Percentiles rank a stretch among this genome's conserved stretches.
Conservation (phyloP, 2,888 invertebrate genomes). For the Alloscopus bannaensis region DNA sequence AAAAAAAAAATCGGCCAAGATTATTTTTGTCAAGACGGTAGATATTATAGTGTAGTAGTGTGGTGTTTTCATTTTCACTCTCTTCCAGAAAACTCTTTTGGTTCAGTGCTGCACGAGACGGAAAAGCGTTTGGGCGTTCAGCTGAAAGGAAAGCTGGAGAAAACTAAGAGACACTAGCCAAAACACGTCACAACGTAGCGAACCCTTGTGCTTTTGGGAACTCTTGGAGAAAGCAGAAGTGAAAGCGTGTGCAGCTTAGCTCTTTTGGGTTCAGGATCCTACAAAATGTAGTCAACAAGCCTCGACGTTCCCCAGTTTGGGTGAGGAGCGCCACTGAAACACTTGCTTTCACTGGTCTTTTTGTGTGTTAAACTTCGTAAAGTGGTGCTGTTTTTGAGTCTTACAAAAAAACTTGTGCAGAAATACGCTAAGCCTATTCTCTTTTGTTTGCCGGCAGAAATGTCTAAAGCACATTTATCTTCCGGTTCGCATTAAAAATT, state of each 20-base stretch:
- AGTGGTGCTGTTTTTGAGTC: no score
- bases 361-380: no score
- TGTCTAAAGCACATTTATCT: no score
- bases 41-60: no score
- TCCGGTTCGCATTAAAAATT: no score
- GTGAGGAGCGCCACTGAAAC: conserved; percentile 43
- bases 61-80: conserved; percentile 29
- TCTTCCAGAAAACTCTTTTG: not conserved
- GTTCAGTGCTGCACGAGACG: not conserved
- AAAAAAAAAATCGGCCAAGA: conserved; percentile 41
- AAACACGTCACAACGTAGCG: no score
- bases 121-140: not conserved
- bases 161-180: no score
- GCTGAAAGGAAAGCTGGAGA: conserved; percentile 16
- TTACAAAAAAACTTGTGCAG: not conserved
- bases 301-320: conserved; percentile 47
- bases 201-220: no score
- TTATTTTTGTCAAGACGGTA: conserved; percentile 38
- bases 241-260: no score
- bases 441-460: not conserved
- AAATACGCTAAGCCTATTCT: not conserved
- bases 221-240: no score
- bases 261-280: not conserved
- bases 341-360: no score
- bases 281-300: conserved; percentile 44